These are phyloP conservation scores for Platorchestia sp. DNA, from an alignment of 1,140 invertebrate genomes.

Conservation along the genomic window DNA sequence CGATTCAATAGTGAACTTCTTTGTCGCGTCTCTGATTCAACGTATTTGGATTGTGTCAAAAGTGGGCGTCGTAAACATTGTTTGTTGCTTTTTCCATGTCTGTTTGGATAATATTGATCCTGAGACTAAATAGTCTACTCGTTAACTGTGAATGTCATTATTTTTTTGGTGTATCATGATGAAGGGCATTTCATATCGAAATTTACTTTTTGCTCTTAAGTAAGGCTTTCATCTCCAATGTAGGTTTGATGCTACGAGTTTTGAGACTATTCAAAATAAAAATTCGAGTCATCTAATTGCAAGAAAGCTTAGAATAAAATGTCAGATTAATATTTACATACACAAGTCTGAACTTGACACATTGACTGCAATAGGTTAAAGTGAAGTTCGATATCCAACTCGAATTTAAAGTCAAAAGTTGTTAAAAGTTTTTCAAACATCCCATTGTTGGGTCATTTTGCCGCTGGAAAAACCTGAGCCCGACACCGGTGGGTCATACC, in stretches of 20 bases:
- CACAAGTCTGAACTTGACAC: neutral
- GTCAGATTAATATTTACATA: neutral
- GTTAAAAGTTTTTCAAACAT: too few species aligned
- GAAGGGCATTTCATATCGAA: neutral
- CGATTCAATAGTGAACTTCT: neutral
- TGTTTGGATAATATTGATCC: neutral
- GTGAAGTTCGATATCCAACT: too few species aligned
- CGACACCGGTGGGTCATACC: too few species aligned
- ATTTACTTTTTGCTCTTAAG: neutral
- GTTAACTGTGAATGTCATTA: neutral
- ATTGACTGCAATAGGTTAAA: too few species aligned
- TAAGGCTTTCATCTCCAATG: neutral
- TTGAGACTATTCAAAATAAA: neutral
- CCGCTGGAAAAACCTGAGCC: too few species aligned
- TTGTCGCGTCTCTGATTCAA: neutral
- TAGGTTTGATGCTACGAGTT: neutral
- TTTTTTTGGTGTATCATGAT: too few species aligned
- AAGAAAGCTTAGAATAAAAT: neutral
- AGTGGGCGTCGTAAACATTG: neutral
- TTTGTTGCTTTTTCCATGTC: too few species aligned
- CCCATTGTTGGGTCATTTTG: too few species aligned
- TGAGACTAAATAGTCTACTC: neutral
- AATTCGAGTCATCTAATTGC: neutral
- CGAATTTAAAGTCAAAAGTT: too few species aligned
- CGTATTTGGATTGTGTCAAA: neutral